Evolutionary conservation across 2,113 vertebrate genomes (phyloP).

Genomic region (Pelecanus crispus): DNA sequence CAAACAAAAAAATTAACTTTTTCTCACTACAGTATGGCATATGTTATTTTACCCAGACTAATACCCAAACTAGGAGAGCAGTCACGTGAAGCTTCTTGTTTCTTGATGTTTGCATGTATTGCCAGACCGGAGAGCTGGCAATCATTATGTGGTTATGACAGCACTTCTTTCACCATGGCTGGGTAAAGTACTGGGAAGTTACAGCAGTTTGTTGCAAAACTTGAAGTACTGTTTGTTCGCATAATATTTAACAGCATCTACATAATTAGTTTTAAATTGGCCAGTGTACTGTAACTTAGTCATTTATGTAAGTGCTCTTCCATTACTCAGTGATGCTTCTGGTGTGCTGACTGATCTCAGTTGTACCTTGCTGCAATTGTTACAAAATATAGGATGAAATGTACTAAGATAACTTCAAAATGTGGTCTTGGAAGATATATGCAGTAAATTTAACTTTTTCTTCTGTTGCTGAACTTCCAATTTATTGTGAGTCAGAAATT

Average conservation of each 20-base stretch:
- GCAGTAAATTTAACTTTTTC: neutral
- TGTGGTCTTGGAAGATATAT: neutral
- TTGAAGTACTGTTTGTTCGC: neutral
- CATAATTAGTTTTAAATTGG: constrained; percentile 27
- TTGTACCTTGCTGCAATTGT: constrained; percentile 20
- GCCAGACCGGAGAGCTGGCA: neutral
- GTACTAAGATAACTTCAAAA: neutral
- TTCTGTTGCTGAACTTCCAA: neutral
- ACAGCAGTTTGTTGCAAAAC: neutral
- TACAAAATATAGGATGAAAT: neutral
- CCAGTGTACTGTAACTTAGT: neutral
- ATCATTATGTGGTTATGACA: neutral
- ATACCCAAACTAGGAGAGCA: neutral
- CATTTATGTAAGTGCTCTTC: constrained; percentile 21
- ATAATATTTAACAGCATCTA: neutral
- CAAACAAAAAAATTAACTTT: neutral
- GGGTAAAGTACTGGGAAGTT: neutral
- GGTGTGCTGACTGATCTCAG: neutral
- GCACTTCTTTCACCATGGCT: neutral
- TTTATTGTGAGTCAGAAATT: neutral
- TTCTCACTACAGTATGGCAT: neutral
- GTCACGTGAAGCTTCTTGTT: neutral
- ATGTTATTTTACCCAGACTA: neutral
- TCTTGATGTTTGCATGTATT: neutral
- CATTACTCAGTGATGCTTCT: neutral